Conservation (phyloP, 2,113 vertebrate genomes). For the Lagenorhynchus albirostris region DNA sequence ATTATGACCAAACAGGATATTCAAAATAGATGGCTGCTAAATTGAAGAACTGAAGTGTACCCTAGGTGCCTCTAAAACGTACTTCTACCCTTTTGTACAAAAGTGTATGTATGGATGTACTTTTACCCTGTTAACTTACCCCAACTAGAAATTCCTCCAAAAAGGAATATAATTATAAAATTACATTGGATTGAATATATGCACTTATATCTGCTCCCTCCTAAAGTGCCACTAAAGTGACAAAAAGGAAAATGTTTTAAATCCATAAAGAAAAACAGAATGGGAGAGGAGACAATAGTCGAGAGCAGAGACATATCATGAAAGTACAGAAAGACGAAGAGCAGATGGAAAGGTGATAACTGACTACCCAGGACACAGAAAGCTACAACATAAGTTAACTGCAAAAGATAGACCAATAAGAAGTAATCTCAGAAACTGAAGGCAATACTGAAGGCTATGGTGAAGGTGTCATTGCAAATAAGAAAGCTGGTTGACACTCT, state of each 20-base stretch:
- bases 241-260: neutral
- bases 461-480: neutral
- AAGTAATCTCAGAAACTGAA: neutral
- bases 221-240: neutral
- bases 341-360: neutral
- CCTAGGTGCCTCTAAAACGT: neutral
- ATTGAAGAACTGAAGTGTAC: neutral
- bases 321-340: neutral
- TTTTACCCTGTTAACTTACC: neutral
- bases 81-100: neutral
- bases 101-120: neutral
- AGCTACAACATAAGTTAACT: neutral
- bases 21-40: conserved; percentile 4
- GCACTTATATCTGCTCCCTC: neutral
- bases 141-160: neutral
- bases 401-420: neutral
- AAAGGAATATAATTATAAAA: conserved; percentile 13
- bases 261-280: neutral
- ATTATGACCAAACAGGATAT: neutral
- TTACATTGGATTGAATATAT: neutral
- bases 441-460: neutral
- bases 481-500: neutral
- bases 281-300: neutral
- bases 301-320: neutral
- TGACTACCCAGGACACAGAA: neutral